Base-by-base conservation (phyloP, 2,797 vertebrate species). In the Mionectes olivaceus region DNA sequence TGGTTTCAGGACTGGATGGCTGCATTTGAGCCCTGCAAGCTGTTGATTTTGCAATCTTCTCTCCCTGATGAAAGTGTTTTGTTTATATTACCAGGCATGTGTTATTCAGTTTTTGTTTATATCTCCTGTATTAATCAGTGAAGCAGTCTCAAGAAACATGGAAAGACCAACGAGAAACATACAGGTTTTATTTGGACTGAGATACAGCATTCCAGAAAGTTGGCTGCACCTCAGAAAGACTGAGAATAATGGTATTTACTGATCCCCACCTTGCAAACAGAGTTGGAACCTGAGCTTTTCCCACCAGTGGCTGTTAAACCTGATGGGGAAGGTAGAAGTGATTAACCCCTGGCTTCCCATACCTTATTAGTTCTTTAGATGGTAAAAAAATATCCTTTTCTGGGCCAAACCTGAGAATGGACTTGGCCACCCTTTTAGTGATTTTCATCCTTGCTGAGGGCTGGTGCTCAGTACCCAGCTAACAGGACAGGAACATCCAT, bases 151-250 rank as follows among this genome's bases (percentile, higher is more conserved):
- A 39, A 83, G 89, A 89, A 95, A 90, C 79, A 87, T 96, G 93
- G 80, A 89, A 95, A 96, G 94, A 90, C 83, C 94, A 93, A 97
- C 39, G 76, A 96, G 83, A 97, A 98, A 93, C 94, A 95, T 35
- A 16, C 91, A 95, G 93, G 91, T 93, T 97, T 97, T 97, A 80
- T 97, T 96, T 97, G 95, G 94, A 96, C 64, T 27, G 43, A 95
- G 94, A 86, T 30, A 39, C 3, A 1, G 77, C 94, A 96, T 97
- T 98, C 96, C 93, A 95, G 96, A 94, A 94, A 94, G 84, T 91
- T 97, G 97, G 96, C 97, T 92, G 70, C 19, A 94, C 87, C 95
- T 97, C 87, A 97, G 88, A 97, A 96, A 92, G 82, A 73, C 85
- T 53, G 87, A 2, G 10, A 94, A 96, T 84, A 94, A 97, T 94